Base-by-base conservation (phyloP, 2,797 vertebrate species). In the Octomys mimax region DNA sequence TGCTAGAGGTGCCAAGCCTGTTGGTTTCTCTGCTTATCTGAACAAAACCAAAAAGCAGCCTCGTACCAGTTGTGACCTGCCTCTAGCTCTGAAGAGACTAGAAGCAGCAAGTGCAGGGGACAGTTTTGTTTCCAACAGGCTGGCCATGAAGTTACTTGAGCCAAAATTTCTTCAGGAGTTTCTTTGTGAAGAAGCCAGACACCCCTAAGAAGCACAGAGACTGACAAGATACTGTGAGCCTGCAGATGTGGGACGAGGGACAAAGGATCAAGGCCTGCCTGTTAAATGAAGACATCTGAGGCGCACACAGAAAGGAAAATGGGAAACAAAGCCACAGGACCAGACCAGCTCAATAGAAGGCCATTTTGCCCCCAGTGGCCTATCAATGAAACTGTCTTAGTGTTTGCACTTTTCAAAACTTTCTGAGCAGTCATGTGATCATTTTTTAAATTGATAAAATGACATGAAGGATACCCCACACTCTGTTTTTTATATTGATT, bases 331-430 rank as follows among this genome's bases (percentile, higher is more conserved):
- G 86, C 94, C 94, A 95, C 54, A 93, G 91, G 93, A 98, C 97
- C 96, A 98, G 98, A 98, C 96, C 94, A 95, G 98, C 96, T 97
- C 98, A 98, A 98, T 97, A 98, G 86, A 97, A 98, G 98, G 98
- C 97, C 89, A 92, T 98, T 98, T 98, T 96, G 98, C 97, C 97
- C 97, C 97, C 96, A 97, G 97, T 93, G 97, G 96, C 96, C 97
- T 97, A 98, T 97, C 97, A 97, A 96, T 96, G 97, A 97, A 96
- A 98, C 97, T 97, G 95, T 98, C 96, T 97, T 97, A 98, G 95
- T 96, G 98, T 97, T 97, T 95, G 96, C 89, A 96, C 95, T 96
- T 98, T 98, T 98, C 92, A 82, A 92, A 98, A 95, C 97, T 97
- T 96, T 95, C 91, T 98, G 98, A 98, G 98, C 97, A 97, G 98